phyloP scores from a whole-genome alignment of 1,140 invertebrate genomes.

The Anastrepha ludens region DNA sequence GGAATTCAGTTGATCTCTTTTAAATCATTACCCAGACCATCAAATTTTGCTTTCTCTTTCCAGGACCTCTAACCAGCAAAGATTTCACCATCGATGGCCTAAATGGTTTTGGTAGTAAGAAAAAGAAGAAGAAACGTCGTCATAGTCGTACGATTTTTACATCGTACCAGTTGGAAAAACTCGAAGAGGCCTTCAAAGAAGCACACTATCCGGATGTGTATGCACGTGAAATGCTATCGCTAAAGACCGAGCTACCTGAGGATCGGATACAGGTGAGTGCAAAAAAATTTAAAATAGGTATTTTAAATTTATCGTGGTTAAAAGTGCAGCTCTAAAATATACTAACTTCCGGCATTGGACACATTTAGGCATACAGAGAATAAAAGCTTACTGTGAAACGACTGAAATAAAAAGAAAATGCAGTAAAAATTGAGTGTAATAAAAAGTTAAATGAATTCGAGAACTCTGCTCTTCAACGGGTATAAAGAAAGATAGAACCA shows the following conservation, averaged over 20 bases:
- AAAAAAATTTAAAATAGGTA: not conserved
- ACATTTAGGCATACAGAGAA: too few species aligned
- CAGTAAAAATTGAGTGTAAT: too few species aligned
- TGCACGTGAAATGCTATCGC: conserved; percentile 96
- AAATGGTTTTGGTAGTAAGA: conserved; percentile 83
- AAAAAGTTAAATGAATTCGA: too few species aligned
- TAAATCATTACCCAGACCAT: too few species aligned
- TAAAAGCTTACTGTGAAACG: too few species aligned
- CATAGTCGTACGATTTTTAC: conserved; percentile 96
- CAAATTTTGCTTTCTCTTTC: not conserved
- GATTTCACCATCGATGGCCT: conserved; percentile 77
- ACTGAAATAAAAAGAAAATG: too few species aligned
- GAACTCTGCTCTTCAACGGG: too few species aligned
- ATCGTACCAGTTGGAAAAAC: conserved; percentile 96
- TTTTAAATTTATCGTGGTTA: too few species aligned
- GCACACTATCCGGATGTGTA: conserved; percentile 99
- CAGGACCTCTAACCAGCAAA: conserved; percentile 67
- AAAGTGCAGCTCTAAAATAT: too few species aligned
- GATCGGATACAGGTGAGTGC: conserved; percentile 97
- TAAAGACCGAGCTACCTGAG: conserved; percentile 98
- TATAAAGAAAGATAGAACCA: too few species aligned
- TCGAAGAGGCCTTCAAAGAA: conserved; percentile 99
- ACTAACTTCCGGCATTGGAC: too few species aligned
- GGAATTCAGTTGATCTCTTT: too few species aligned
- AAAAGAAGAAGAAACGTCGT: conserved; percentile 93